Percentiles rank a stretch among this genome's conserved stretches.
phyloP scores from a whole-genome alignment of 2,797 vertebrate genomes.

The Lophius americanus region DNA sequence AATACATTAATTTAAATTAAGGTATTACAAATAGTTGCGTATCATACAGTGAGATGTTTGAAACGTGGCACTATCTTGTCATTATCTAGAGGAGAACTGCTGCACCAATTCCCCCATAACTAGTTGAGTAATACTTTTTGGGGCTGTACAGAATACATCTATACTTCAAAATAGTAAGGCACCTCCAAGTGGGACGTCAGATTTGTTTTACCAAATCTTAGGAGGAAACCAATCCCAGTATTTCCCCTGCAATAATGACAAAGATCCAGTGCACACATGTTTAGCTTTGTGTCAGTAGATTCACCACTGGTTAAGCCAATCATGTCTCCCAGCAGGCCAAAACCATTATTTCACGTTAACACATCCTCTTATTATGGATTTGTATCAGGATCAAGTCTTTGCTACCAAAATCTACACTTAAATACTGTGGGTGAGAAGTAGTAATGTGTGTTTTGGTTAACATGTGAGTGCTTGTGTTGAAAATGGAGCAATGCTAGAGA shows the following conservation, averaged over 20 bases:
- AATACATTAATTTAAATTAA: no score
- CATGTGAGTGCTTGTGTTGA: not conserved
- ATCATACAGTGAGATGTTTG: no score
- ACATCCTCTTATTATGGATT: constrained; percentile 36
- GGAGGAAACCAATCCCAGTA: constrained; percentile 14
- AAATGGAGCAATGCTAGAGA: not conserved
- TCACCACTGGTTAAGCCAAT: constrained; percentile 52
- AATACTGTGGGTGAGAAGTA: constrained; percentile 19
- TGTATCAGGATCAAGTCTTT: constrained; percentile 44
- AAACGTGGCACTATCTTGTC: no score
- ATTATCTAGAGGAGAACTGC: constrained; percentile 9
- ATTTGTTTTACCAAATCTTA: constrained; percentile 27
- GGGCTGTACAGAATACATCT: not conserved
- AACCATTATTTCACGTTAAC: constrained; percentile 50
- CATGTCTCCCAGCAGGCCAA: constrained; percentile 42
- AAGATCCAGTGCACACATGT: constrained; percentile 41
- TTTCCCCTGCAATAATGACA: constrained; percentile 31
- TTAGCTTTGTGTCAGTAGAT: constrained; percentile 55
- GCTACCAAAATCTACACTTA: constrained; percentile 17
- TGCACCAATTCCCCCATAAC: constrained; percentile 24
- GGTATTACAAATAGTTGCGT: no score
- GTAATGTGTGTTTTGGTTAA: constrained; percentile 7
- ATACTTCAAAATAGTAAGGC: constrained; percentile 9
- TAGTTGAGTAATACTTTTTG: constrained; percentile 8
- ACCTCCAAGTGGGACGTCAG: not conserved